Conservation (phyloP, 2,113 vertebrate species). For the Hippocampus barbouri region DNA sequence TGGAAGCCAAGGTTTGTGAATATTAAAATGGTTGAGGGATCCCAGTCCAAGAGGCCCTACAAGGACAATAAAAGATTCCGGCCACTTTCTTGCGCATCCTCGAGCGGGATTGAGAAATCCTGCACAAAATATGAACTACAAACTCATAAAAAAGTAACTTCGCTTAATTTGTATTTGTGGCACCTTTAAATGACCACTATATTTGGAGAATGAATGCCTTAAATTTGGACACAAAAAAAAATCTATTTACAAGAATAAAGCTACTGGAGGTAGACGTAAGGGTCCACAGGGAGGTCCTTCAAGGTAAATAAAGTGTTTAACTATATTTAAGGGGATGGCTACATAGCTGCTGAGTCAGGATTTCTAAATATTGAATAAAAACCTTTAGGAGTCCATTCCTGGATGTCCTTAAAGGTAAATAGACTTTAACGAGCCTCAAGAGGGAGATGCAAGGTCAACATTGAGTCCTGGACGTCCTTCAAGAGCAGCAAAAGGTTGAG, state of each 20-base stretch:
- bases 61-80: background rate
- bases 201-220: too few relatives aligned
- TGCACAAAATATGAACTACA: background rate
- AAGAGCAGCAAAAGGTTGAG: background rate
- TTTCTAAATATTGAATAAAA: background rate
- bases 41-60: background rate
- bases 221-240: too few relatives aligned
- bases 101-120: background rate
- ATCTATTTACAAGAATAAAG: background rate
- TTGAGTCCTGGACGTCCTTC: background rate
- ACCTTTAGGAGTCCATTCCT: background rate
- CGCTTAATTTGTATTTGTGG: too few relatives aligned
- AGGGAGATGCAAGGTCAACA: background rate
- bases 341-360: background rate
- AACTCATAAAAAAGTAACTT: too few relatives aligned
- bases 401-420: background rate
- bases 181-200: too few relatives aligned
- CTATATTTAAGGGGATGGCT: background rate
- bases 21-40: background rate
- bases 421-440: background rate
- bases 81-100: background rate
- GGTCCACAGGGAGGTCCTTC: background rate
- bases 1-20: background rate
- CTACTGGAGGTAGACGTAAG: background rate
- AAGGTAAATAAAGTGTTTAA: background rate